Conservation (phyloP, 2,888 invertebrate species). For the Capitulum mitella region DNA sequence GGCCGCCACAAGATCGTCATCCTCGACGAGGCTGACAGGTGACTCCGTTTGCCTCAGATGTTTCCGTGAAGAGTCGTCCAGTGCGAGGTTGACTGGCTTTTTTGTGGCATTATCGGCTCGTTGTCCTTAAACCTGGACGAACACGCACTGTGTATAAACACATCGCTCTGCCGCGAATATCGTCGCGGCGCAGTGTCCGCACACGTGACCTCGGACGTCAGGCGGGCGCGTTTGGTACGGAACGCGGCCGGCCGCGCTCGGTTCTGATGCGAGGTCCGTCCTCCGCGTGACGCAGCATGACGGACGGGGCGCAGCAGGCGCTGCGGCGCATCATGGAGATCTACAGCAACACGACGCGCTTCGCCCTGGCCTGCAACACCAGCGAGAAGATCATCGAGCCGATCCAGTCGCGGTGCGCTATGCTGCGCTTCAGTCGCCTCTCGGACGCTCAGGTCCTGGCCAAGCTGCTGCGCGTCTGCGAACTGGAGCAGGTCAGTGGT, state of each 20-base stretch:
- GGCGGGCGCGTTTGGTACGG: too few relatives aligned
- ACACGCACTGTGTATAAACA: too few relatives aligned
- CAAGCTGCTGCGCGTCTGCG: slow-evolving; percentile 66
- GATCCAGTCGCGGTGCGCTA: slow-evolving; percentile 96
- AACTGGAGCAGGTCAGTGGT: slow-evolving; percentile 59
- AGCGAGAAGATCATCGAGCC: slow-evolving; percentile 99
- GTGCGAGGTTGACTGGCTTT: too few relatives aligned
- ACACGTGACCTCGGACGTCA: too few relatives aligned
- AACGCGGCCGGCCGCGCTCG: too few relatives aligned
- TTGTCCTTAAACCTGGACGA: too few relatives aligned
- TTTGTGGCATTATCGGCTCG: too few relatives aligned
- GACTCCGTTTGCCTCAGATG: too few relatives aligned
- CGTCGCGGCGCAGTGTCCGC: too few relatives aligned
- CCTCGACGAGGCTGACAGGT: slow-evolving; percentile 91
- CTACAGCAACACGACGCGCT: slow-evolving; percentile 92
- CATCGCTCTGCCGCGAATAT: too few relatives aligned
- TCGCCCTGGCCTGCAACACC: slow-evolving; percentile 95
- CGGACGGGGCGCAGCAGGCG: slow-evolving; percentile 97
- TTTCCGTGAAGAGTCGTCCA: too few relatives aligned
- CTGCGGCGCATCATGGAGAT: slow-evolving; percentile 96
- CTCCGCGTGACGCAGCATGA: slow-evolving; percentile 94
- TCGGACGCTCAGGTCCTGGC: slow-evolving; percentile 84
- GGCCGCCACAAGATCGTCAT: slow-evolving; percentile 95
- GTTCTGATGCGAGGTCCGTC: too few relatives aligned
- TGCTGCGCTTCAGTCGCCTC: slow-evolving; percentile 83